phyloP scores from a whole-genome alignment of 1,140 invertebrate genomes.

The Anastrepha obliqua region DNA sequence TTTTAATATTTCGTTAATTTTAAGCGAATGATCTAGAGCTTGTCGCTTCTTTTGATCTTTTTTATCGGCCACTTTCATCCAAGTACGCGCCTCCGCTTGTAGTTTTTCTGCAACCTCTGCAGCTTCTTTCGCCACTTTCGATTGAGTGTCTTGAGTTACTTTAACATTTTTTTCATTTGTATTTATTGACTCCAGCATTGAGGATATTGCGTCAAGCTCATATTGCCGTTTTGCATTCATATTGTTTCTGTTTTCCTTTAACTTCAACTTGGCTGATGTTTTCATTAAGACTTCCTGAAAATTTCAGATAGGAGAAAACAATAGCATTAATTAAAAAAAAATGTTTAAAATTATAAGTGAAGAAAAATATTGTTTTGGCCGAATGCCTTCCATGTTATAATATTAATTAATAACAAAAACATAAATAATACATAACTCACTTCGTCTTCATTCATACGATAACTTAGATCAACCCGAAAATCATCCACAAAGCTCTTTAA shows the following conservation, averaged over 20 bases:
- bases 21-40: conserved; percentile 63
- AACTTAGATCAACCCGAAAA: conserved; percentile 71
- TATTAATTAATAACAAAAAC: background rate
- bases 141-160: conserved; percentile 56
- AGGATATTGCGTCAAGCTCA: conserved; percentile 69
- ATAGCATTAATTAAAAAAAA: background rate
- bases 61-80: conserved; percentile 70
- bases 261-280: conserved; percentile 61
- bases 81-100: conserved; percentile 62
- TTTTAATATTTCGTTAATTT: conserved; percentile 71
- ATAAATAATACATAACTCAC: conserved; percentile 51
- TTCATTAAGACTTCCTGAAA: conserved; percentile 60
- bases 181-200: conserved; percentile 69
- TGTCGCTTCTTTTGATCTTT: conserved; percentile 68
- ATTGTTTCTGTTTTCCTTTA: conserved; percentile 64
- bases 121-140: conserved; percentile 53
- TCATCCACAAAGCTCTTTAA: conserved; percentile 75
- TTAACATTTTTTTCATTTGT: conserved; percentile 54
- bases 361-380: background rate
- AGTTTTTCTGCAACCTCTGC: conserved; percentile 58
- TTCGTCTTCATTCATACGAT: conserved; percentile 66
- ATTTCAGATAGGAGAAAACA: background rate
- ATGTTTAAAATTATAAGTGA: background rate
- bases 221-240: conserved; percentile 62
- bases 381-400: background rate